Conservation (phyloP, 2,113 vertebrate genomes). For the Lycocorax pyrrhopterus region DNA sequence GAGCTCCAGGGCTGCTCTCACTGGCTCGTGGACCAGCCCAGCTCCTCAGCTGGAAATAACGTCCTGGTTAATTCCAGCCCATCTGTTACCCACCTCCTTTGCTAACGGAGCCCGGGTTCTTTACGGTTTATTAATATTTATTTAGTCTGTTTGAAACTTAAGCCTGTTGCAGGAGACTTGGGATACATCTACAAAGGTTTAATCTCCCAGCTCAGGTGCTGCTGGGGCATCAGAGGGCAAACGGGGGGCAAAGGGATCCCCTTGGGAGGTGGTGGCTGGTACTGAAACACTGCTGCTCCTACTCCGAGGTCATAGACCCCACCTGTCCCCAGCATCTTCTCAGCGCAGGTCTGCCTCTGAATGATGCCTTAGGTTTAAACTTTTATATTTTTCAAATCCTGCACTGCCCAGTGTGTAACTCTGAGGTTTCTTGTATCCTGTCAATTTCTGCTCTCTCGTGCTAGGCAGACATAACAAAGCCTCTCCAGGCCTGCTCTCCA, state of each 20-base stretch:
- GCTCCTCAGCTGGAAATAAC: neutral
- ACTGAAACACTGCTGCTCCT: neutral
- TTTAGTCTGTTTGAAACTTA: neutral
- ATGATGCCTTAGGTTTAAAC: no score
- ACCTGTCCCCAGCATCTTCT: neutral
- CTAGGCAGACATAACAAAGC: no score
- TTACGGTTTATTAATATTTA: slow-evolving; percentile 44
- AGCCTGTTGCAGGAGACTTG: neutral
- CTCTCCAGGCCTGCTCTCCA: no score
- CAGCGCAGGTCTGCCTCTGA: neutral
- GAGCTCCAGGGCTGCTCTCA: neutral
- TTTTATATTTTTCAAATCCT: no score
- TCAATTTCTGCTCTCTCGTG: no score
- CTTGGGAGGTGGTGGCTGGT: neutral
- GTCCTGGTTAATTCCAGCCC: slow-evolving; percentile 8
- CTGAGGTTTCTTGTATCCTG: no score
- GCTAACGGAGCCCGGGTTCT: neutral
- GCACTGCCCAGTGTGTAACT: no score
- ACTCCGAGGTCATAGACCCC: neutral
- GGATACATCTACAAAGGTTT: neutral
- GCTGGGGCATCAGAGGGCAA: neutral
- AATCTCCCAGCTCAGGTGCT: neutral
- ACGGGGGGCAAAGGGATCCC: neutral
- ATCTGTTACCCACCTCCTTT: slow-evolving; percentile 1
- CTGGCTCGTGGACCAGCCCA: neutral